Conservation (phyloP, 2,113 vertebrate genomes). For the Myotis brandtii region DNA sequence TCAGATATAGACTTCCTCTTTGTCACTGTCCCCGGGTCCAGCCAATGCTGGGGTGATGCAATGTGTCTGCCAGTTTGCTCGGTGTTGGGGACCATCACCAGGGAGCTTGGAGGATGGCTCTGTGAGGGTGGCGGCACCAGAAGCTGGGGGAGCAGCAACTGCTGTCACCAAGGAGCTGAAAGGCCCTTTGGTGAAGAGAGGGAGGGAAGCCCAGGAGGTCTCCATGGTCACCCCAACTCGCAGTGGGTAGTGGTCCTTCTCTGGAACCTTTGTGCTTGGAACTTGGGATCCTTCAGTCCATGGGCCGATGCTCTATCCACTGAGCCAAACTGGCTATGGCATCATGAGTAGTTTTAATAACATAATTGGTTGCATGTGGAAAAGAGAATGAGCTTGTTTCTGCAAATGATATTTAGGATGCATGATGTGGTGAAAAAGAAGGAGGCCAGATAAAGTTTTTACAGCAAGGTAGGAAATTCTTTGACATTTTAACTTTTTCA, state of each 20-base stretch:
- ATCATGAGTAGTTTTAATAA: background rate
- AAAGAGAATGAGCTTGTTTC: background rate
- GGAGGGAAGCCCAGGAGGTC: slow-evolving; percentile 59
- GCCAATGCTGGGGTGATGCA: background rate
- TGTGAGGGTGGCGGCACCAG: slow-evolving; percentile 23
- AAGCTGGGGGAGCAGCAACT: slow-evolving; percentile 38
- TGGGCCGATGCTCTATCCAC: too few species aligned
- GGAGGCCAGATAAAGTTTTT: background rate
- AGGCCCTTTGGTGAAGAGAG: slow-evolving; percentile 77
- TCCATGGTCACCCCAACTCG: slow-evolving; percentile 65
- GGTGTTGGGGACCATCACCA: background rate
- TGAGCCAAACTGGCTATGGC: too few species aligned
- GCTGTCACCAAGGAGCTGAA: slow-evolving; percentile 48
- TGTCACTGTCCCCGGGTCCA: slow-evolving; percentile 26
- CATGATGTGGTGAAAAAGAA: background rate
- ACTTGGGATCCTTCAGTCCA: background rate
- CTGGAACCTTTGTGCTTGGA: slow-evolving; percentile 45
- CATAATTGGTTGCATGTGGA: background rate
- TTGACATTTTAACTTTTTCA: background rate
- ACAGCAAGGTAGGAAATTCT: background rate
- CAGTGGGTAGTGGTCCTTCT: slow-evolving; percentile 79
- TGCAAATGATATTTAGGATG: background rate
- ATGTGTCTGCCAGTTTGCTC: background rate
- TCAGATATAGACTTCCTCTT: slow-evolving; percentile 93
- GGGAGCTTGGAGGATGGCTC: slow-evolving; percentile 48